Evolutionary conservation across 2,888 invertebrate species (phyloP).

Genomic region (Ectemnius cavifrons): DNA sequence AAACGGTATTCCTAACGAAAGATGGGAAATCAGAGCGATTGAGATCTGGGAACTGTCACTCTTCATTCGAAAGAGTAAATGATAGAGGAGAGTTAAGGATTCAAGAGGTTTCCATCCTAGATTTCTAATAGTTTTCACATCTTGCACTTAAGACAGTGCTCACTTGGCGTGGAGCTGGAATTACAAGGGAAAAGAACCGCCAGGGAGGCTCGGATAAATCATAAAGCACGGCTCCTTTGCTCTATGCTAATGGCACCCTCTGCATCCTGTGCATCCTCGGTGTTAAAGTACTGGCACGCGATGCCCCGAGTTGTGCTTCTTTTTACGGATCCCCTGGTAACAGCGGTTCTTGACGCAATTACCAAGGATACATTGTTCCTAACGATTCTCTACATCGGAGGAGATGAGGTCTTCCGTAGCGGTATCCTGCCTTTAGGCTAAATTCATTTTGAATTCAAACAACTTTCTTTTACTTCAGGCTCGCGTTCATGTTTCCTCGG

Average conservation of each 20-base stretch:
- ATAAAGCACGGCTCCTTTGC: constrained; percentile 66
- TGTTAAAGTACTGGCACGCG: constrained; percentile 56
- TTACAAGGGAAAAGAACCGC: constrained; percentile 55
- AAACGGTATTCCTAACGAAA: constrained; percentile 20
- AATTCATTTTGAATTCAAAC: no score
- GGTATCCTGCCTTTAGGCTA: no score
- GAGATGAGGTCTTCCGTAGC: background rate
- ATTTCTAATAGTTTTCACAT: constrained; percentile 45
- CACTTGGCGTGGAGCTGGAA: constrained; percentile 57
- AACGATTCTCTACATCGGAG: constrained; percentile 39
- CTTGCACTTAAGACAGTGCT: constrained; percentile 48
- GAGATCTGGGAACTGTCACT: background rate
- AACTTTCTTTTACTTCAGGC: no score
- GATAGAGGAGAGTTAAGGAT: constrained; percentile 6
- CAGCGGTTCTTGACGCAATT: constrained; percentile 61
- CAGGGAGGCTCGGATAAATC: constrained; percentile 68
- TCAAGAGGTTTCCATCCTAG: constrained; percentile 31
- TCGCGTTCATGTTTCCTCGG: background rate
- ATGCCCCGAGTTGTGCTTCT: constrained; percentile 40
- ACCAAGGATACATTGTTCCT: constrained; percentile 58
- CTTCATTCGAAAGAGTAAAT: background rate
- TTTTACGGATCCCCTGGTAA: constrained; percentile 47
- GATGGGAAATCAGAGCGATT: background rate
- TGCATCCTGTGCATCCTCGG: constrained; percentile 67
- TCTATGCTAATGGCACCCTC: constrained; percentile 73